Percentiles rank a stretch among this genome's conserved stretches.
These are phyloP conservation scores for Danio aesculapii DNA, from an alignment of 2,797 vertebrate species.

Conservation along the genomic window DNA sequence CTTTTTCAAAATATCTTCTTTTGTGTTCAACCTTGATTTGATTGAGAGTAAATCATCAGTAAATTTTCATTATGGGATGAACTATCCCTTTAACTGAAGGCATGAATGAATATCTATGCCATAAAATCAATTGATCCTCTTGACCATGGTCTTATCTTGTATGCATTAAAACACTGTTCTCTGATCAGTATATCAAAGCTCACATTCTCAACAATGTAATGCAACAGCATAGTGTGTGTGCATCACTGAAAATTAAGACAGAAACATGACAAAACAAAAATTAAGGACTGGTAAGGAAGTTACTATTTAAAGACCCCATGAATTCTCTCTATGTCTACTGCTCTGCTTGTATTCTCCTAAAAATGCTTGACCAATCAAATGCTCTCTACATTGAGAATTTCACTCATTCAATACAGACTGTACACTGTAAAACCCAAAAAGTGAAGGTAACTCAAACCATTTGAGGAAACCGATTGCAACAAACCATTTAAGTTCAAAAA, in stretches of 20 bases:
- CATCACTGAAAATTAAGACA: slow-evolving; percentile 42
- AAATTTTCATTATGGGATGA: too few species aligned
- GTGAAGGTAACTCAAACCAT: too few species aligned
- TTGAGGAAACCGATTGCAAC: too few species aligned
- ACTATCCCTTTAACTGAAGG: background rate
- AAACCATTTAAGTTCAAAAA: too few species aligned
- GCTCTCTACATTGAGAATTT: too few species aligned
- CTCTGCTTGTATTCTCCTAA: background rate
- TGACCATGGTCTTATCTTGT: slow-evolving; percentile 6
- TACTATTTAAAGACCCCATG: slow-evolving; percentile 32
- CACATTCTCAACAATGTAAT: slow-evolving; percentile 44
- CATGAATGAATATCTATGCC: slow-evolving; percentile 5
- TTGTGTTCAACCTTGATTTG: too few species aligned
- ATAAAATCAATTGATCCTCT: background rate
- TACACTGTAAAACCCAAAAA: too few species aligned
- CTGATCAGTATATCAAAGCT: slow-evolving; percentile 27
- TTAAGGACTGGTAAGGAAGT: slow-evolving; percentile 20
- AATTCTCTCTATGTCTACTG: background rate
- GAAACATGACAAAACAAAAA: slow-evolving; percentile 36
- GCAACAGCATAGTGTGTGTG: slow-evolving; percentile 32
- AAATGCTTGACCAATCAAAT: background rate
- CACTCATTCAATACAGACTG: too few species aligned
- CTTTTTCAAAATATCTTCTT: too few species aligned
- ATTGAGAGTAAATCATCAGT: too few species aligned
- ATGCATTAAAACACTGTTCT: slow-evolving; percentile 7